These are phyloP conservation scores for Strigamia maritima DNA, from an alignment of 2,888 invertebrate species.

Conservation along the genomic window DNA sequence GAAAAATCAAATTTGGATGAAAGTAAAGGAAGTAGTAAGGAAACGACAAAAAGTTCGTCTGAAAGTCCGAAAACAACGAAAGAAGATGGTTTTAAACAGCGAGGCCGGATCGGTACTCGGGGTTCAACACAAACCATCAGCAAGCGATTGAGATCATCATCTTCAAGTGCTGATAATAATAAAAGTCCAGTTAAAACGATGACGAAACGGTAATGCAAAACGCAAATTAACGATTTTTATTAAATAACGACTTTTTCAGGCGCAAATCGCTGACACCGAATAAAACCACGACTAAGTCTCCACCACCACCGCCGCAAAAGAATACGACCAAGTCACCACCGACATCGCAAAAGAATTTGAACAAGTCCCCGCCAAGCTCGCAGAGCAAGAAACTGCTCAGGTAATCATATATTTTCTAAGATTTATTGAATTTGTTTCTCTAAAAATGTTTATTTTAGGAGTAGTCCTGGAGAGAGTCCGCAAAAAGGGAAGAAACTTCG, in stretches of 20 bases:
- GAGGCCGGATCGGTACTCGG: background rate
- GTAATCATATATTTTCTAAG: background rate
- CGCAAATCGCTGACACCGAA: background rate
- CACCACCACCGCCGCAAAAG: background rate
- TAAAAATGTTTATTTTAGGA: background rate
- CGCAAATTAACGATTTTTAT: background rate
- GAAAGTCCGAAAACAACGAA: background rate
- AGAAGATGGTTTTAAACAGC: background rate
- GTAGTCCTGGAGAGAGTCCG: background rate
- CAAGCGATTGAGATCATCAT: background rate
- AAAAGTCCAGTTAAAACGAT: background rate
- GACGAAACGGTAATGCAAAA: background rate
- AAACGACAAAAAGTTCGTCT: background rate
- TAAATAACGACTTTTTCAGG: background rate
- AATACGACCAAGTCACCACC: background rate
- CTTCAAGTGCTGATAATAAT: slow-evolving; percentile 4
- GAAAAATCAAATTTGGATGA: background rate
- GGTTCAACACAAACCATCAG: slow-evolving; percentile 5
- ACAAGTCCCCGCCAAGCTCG: no score
- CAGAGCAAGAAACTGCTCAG: background rate
- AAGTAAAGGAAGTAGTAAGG: background rate
- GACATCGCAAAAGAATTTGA: no score
- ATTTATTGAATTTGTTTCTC: background rate
- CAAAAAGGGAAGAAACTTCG: background rate
- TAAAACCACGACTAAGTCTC: background rate